phyloP scores from a whole-genome alignment of 2,113 vertebrate genomes.

The Ictalurus punctatus region DNA sequence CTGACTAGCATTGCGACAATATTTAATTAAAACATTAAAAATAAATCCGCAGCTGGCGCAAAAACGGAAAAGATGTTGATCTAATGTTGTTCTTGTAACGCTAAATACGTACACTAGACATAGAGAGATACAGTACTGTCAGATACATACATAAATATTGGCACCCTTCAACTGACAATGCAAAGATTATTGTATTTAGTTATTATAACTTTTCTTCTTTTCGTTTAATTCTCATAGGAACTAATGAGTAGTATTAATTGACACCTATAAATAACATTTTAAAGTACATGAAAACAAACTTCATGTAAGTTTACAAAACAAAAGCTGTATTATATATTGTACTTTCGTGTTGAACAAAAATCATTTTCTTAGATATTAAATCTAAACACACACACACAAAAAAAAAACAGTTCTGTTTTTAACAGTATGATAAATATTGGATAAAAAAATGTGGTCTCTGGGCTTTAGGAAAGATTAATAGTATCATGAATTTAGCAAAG shows the following conservation, averaged over 20 bases:
- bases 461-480: not conserved
- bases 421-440: not conserved
- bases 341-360: not conserved
- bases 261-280: not conserved
- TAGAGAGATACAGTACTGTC: not conserved
- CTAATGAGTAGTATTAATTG: not conserved
- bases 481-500: not conserved
- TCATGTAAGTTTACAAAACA: not conserved
- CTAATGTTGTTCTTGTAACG: not conserved
- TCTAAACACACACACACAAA: not conserved
- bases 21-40: not conserved
- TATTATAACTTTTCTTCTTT: not conserved
- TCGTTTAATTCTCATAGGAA: not conserved
- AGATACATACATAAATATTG: not conserved
- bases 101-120: too few species aligned
- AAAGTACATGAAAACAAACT: not conserved
- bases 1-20: not conserved
- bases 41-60: not conserved
- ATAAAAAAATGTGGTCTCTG: not conserved
- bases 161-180: not conserved
- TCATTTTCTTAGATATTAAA: not conserved
- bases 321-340: not conserved
- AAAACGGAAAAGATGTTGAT: not conserved
- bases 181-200: not conserved
- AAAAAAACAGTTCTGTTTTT: not conserved